These are phyloP conservation scores for Tethea ocularis DNA, from an alignment of 2,888 invertebrate genomes.

Conservation along the genomic window DNA sequence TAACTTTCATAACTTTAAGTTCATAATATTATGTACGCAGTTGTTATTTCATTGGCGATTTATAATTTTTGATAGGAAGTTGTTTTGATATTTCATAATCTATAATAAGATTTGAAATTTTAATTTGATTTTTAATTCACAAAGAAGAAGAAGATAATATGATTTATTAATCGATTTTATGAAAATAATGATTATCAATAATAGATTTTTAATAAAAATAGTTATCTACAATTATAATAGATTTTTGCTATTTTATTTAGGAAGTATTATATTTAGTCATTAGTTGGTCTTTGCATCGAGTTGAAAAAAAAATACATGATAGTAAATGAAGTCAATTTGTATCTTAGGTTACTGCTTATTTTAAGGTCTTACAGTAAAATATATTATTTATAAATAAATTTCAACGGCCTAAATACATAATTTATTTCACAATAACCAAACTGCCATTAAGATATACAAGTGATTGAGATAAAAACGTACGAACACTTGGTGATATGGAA, in stretches of 20 bases:
- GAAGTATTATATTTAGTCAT: no score
- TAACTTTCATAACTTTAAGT: constrained; percentile 11
- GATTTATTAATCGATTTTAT: no score
- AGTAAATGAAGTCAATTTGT: not conserved
- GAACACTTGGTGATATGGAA: constrained; percentile 17
- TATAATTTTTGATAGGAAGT: not conserved
- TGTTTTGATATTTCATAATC: not conserved
- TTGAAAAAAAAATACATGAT: not conserved
- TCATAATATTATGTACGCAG: not conserved
- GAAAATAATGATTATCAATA: no score
- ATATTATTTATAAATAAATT: not conserved
- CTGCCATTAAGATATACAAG: not conserved
- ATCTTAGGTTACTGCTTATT: not conserved
- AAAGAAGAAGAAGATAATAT: no score
- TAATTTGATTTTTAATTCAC: no score
- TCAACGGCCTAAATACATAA: not conserved
- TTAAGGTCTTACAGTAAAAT: not conserved
- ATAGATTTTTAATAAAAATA: no score
- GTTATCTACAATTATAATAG: no score
- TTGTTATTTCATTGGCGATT: not conserved
- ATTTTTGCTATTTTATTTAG: no score
- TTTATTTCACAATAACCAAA: not conserved
- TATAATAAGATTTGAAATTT: not conserved
- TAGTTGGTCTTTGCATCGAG: no score
- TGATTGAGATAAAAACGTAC: not conserved